Percentiles rank a stretch among this genome's conserved stretches.
Evolutionary conservation across 1,140 invertebrate species (phyloP).

Genomic region (Danaus melanippus): DNA sequence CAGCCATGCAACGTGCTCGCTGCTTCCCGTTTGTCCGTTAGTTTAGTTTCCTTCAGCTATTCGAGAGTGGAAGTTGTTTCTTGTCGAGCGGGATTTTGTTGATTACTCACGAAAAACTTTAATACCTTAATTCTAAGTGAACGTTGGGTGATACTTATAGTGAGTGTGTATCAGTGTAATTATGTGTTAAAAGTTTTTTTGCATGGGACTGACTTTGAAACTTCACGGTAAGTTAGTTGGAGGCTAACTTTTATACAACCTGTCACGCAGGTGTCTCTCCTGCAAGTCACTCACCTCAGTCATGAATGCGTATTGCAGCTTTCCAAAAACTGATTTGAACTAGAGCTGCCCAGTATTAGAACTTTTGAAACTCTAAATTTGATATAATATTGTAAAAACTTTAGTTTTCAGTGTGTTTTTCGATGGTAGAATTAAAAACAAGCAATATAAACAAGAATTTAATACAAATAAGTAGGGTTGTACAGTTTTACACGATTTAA

Average conservation of each 20-base stretch:
- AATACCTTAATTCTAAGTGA: constrained; percentile 37
- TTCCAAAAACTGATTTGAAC: constrained; percentile 15
- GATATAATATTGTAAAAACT: neutral
- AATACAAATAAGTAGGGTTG: no score
- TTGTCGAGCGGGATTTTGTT: constrained; percentile 26
- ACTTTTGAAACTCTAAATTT: neutral
- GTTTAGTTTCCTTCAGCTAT: constrained; percentile 50
- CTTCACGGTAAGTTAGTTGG: constrained; percentile 46
- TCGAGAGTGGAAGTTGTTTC: constrained; percentile 32
- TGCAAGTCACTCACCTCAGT: constrained; percentile 56
- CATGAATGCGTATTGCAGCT: constrained; percentile 34
- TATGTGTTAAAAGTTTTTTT: constrained; percentile 17
- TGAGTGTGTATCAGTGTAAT: constrained; percentile 39
- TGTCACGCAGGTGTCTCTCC: constrained; percentile 64
- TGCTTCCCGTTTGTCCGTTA: constrained; percentile 14
- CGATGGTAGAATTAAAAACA: no score
- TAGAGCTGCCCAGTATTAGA: constrained; percentile 1
- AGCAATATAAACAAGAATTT: no score
- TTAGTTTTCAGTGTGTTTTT: no score
- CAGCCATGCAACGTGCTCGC: constrained; percentile 9
- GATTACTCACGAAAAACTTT: constrained; percentile 53
- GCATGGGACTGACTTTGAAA: constrained; percentile 22
- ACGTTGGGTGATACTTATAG: constrained; percentile 35
- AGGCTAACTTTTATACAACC: constrained; percentile 50
- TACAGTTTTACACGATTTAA: no score